These are phyloP conservation scores for Protonibea diacanthus DNA, from an alignment of 2,797 vertebrate species.

Conservation along the genomic window DNA sequence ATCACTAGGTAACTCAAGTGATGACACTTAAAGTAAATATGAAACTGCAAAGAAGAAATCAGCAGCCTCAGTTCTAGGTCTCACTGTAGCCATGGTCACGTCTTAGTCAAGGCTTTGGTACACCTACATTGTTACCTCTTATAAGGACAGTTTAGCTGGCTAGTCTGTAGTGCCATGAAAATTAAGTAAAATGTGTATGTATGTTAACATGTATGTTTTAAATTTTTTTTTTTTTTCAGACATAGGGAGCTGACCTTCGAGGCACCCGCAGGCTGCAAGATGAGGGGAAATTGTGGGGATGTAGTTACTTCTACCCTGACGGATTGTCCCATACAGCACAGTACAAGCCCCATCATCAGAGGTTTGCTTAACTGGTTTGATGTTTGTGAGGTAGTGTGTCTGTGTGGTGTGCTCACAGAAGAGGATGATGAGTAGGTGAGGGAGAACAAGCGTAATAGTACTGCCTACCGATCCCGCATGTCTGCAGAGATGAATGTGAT, in stretches of 20 bases:
- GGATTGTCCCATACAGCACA: slow-evolving; percentile 17
- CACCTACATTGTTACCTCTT: background rate
- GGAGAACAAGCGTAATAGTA: slow-evolving; percentile 1
- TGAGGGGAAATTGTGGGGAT: background rate
- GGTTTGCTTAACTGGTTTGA: background rate
- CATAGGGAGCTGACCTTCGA: background rate
- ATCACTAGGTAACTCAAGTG: slow-evolving; percentile 12
- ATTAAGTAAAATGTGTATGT: slow-evolving; percentile 5
- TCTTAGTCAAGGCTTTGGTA: background rate
- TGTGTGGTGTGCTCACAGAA: background rate
- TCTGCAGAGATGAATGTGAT: slow-evolving; percentile 43
- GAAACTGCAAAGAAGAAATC: slow-evolving; percentile 9
- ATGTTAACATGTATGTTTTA: slow-evolving; percentile 13
- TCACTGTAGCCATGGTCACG: background rate
- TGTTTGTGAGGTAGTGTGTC: background rate
- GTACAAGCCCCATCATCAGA: slow-evolving; percentile 2
- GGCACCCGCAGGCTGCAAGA: slow-evolving; percentile 13
- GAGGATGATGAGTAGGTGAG: background rate
- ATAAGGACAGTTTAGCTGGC: background rate
- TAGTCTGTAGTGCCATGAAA: background rate
- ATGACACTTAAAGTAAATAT: slow-evolving; percentile 1
- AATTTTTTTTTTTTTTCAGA: background rate
- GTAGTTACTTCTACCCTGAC: slow-evolving; percentile 19
- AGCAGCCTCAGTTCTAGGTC: background rate
- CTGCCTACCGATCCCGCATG: background rate